These are phyloP conservation scores for Cryptotis parvus DNA, from an alignment of 2,113 vertebrate species.

Conservation along the genomic window DNA sequence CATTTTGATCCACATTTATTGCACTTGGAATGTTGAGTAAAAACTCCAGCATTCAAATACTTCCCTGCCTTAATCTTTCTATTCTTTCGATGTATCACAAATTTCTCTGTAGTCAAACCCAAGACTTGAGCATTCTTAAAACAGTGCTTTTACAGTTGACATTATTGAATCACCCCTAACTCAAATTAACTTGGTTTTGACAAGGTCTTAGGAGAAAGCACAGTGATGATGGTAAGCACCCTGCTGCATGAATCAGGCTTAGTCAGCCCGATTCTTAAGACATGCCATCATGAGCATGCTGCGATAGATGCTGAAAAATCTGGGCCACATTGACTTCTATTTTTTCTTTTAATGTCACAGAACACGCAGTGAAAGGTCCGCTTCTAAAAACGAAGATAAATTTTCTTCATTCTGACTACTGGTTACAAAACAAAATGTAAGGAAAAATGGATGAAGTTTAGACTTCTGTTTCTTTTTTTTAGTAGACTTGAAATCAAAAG, in stretches of 20 bases:
- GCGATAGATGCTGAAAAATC: conserved; percentile 65
- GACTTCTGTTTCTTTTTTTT: conserved; percentile 63
- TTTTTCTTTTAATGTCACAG: conserved; percentile 36
- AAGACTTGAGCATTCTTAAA: conserved; percentile 80
- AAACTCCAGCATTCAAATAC: conserved; percentile 75
- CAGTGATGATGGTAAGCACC: conserved; percentile 70
- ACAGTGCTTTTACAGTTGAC: conserved; percentile 78
- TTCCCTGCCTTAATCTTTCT: conserved; percentile 76
- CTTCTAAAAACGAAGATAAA: conserved; percentile 65
- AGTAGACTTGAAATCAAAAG: conserved; percentile 75
- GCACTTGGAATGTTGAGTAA: conserved; percentile 69
- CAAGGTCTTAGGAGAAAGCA: conserved; percentile 68
- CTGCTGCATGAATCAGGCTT: conserved; percentile 68
- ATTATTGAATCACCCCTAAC: conserved; percentile 74
- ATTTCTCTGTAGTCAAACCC: conserved; percentile 81
- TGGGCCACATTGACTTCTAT: conserved; percentile 70
- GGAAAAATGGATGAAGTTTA: conserved; percentile 54
- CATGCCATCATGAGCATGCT: conserved; percentile 67
- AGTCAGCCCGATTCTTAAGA: conserved; percentile 73
- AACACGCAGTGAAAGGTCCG: conserved; percentile 60
- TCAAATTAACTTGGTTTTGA: conserved; percentile 82
- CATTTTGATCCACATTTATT: background rate
- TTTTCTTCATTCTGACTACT: too few species aligned
- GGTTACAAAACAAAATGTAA: conserved; percentile 77
- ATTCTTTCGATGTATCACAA: conserved; percentile 81